Base-by-base conservation (phyloP, 1,140 invertebrate species). In the Steinernema khuongi region DNA sequence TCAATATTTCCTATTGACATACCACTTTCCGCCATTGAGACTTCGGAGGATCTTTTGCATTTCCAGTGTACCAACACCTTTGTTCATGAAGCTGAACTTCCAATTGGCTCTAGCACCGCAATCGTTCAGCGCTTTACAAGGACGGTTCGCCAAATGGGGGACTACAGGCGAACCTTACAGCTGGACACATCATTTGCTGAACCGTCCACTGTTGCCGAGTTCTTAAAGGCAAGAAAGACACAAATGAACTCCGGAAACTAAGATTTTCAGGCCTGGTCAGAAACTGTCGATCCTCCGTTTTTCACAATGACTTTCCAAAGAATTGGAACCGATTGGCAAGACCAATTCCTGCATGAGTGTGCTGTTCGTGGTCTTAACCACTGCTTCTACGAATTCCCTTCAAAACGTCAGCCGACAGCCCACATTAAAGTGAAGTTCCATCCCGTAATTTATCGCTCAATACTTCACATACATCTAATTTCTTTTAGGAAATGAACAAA, bases 341-440 rank as follows among this genome's bases (percentile, higher is more conserved):
- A 66, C 33, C 72, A 68, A n/a, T 68, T 73, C 66, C 19, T 73
- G 72, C 32, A 26, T 18, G 72, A 73, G 50, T 73, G 72, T 31
- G 50, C 33, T 22, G 31, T 26, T 17, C 72, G 72, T 31, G 22
- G 43, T 17, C 18, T 73, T 1, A 73, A 50, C n/a, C 72, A 73
- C 32, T 36, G 36, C 22, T 73, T 41, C 66, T 68, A 68, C 66
- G 72, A 73, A 68, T 73, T 73, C 22, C 72, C 67, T n/a, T 73
- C 72, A 29, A 73, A 43, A 50, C 33, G 33, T 1, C 72, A 68
- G 17, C 67, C 28, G 4, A 73, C 67, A n/a, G 60, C 72, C 33
- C 72, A 73, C 26, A 68, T 73, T 7, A 73, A 73, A 68, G 66
- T 73, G 19, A 73, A 68, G 32, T 73, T 73, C 31, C 68, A 66